A percentile compares a stretch with the other conserved stretches of the same genome.
Evolutionary conservation across 2,888 invertebrate genomes (phyloP).

Genomic region (Orchesella flavescens): DNA sequence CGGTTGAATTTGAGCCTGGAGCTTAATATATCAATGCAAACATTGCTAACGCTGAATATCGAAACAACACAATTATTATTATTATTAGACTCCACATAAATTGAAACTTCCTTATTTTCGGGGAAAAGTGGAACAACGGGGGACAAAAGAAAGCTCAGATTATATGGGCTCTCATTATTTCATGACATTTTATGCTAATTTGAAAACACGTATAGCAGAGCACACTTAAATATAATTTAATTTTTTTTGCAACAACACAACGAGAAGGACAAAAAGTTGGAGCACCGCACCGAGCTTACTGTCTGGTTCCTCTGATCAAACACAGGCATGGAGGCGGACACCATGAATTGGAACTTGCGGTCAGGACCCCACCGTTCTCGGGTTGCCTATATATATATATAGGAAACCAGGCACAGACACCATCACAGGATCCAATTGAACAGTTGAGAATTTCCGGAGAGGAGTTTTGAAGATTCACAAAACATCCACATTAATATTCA

Average conservation of each 20-base stretch:
- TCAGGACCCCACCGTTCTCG: constrained; percentile 63
- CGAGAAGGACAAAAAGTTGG: constrained; percentile 58
- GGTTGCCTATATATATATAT: constrained; percentile 50
- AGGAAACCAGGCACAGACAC: neutral
- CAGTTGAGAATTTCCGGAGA: neutral
- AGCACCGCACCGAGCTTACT: constrained; percentile 73
- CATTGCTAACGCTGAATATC: too few species aligned
- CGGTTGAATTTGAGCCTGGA: too few species aligned
- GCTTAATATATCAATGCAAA: too few species aligned
- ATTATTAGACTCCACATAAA: neutral
- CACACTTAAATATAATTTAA: neutral
- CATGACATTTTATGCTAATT: neutral
- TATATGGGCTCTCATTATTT: neutral
- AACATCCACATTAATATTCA: constrained; percentile 50
- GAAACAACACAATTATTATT: too few species aligned
- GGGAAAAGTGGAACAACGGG: neutral
- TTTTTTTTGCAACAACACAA: constrained; percentile 27
- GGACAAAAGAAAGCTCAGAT: neutral
- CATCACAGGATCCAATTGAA: neutral
- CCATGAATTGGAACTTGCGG: constrained; percentile 74
- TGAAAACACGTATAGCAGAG: neutral
- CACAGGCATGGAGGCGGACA: constrained; percentile 77
- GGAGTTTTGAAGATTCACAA: constrained; percentile 19
- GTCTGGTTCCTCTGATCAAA: constrained; percentile 76
- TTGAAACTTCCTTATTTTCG: neutral